phyloP scores from a whole-genome alignment of 2,797 vertebrate genomes.

The Calcarius lapponicus region DNA sequence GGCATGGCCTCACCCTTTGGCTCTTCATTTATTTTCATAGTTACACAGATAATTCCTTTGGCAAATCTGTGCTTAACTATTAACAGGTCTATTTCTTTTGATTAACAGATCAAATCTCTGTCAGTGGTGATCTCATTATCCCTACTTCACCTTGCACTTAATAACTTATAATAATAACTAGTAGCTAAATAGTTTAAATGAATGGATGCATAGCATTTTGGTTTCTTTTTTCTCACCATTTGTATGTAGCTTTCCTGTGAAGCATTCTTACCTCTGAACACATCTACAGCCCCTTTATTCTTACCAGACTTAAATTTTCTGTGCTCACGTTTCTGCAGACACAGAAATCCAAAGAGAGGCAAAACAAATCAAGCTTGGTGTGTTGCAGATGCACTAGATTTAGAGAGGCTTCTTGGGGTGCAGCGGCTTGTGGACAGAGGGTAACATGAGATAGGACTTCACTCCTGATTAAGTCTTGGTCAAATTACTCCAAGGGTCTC shows the following conservation, averaged over 20 bases:
- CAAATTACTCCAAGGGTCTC: not conserved
- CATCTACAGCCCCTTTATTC: not conserved
- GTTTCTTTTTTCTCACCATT: not conserved
- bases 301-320: not conserved
- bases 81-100: not conserved
- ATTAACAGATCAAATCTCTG: not conserved
- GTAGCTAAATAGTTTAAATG: not conserved
- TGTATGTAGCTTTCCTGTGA: not conserved
- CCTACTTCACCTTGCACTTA: not conserved
- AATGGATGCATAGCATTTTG: fast-evolving
- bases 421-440: not conserved
- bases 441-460: not conserved
- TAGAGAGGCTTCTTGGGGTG: not conserved
- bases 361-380: not conserved
- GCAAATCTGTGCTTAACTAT: not conserved
- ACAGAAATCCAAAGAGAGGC: not conserved
- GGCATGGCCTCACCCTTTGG: not conserved
- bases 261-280: not conserved
- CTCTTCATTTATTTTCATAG: not conserved
- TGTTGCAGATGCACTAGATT: not conserved
- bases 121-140: not conserved
- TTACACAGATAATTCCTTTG: not conserved
- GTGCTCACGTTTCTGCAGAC: not conserved
- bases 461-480: not conserved
- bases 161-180: not conserved